phyloP scores from a whole-genome alignment of 2,888 invertebrate species.

The Patella pellucida region DNA sequence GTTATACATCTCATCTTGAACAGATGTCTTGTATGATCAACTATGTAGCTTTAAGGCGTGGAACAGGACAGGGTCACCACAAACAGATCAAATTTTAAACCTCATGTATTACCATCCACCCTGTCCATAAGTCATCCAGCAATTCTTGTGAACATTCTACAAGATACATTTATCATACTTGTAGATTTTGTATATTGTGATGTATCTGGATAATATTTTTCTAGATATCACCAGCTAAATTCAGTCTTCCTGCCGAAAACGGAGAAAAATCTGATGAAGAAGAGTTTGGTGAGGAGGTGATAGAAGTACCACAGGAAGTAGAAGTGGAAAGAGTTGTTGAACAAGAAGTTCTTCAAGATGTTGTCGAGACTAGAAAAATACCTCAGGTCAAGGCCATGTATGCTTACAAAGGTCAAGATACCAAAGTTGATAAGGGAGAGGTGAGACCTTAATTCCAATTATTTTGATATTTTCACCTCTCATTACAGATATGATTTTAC shows the following conservation, averaged over 20 bases:
- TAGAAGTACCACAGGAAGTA: constrained; percentile 89
- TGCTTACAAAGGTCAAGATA: constrained; percentile 92
- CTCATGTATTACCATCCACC: neutral
- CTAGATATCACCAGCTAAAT: constrained; percentile 67
- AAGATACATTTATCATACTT: too few relatives aligned
- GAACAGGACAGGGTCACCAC: too few relatives aligned
- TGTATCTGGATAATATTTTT: constrained; percentile 13
- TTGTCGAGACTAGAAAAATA: constrained; percentile 87
- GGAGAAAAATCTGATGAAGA: constrained; percentile 56
- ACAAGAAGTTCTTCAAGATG: constrained; percentile 85
- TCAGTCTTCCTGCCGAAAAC: constrained; percentile 60
- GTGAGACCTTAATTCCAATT: constrained; percentile 61
- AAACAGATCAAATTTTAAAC: too few relatives aligned
- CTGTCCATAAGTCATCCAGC: too few relatives aligned
- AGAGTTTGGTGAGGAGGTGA: constrained; percentile 77
- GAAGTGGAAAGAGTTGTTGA: constrained; percentile 91
- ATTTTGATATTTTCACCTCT: constrained; percentile 4
- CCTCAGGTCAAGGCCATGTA: constrained; percentile 87
- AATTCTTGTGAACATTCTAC: too few relatives aligned
- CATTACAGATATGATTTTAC: neutral
- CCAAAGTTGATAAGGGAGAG: constrained; percentile 92
- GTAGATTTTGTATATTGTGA: neutral
- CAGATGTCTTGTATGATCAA: too few relatives aligned
- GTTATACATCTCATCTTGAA: too few relatives aligned
- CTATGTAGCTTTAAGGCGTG: too few relatives aligned